phyloP scores from a whole-genome alignment of 2,888 invertebrate species.

The Eristalinus aeneus region DNA sequence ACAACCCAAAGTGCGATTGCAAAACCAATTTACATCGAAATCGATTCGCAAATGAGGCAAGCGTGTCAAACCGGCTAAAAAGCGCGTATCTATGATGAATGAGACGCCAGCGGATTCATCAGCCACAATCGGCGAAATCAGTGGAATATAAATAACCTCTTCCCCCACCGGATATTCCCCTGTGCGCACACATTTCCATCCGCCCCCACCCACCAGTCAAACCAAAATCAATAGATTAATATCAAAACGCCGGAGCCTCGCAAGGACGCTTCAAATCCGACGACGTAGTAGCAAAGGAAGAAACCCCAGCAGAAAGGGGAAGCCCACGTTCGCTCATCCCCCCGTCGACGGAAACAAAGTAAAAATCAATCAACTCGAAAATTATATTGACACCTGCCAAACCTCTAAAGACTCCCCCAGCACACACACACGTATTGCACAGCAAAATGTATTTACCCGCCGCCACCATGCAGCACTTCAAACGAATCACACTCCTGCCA shows the following conservation, averaged over 20 bases:
- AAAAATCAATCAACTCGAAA: constrained; percentile 69
- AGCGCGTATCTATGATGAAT: not conserved
- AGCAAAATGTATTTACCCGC: constrained; percentile 41
- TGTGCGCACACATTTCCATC: not conserved
- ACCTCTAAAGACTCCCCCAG: not conserved
- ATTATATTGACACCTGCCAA: constrained; percentile 70
- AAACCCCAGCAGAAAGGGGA: not conserved
- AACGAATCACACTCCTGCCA: constrained; percentile 36
- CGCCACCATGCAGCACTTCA: constrained; percentile 40
- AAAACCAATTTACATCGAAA: not conserved
- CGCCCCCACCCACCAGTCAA: not conserved
- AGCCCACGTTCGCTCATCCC: not conserved
- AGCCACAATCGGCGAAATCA: not conserved
- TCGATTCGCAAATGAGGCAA: not conserved
- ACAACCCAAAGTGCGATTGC: not conserved
- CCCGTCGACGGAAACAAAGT: constrained; percentile 50
- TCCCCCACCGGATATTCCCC: not conserved
- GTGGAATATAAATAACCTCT: not conserved
- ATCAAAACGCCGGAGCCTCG: not conserved
- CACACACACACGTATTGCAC: not conserved
- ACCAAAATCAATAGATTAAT: constrained; percentile 41
- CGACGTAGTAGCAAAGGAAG: not conserved
- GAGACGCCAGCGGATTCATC: not conserved
- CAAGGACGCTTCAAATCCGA: not conserved
- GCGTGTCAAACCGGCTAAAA: not conserved